A percentile compares a stretch with the other conserved stretches of the same genome.
phyloP scores from a whole-genome alignment of 1,140 invertebrate genomes.

The Nilaparvata lugens region DNA sequence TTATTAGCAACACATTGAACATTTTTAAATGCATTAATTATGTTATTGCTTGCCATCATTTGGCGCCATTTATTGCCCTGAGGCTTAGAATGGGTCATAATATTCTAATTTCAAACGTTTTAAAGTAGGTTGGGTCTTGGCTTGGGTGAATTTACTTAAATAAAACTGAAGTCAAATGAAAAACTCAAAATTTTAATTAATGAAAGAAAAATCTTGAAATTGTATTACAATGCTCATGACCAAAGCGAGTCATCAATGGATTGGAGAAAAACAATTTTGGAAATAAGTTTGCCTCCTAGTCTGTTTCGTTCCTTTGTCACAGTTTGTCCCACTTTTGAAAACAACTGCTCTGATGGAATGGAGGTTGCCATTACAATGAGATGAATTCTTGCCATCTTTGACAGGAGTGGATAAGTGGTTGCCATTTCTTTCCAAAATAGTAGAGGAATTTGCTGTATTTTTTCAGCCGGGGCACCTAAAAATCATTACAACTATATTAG shows the following conservation, averaged over 20 bases:
- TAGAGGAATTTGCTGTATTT: not conserved
- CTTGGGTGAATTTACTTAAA: not conserved
- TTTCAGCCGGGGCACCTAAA: not conserved
- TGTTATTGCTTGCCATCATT: too few relatives aligned
- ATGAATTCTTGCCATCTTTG: constrained; percentile 7
- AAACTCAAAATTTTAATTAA: not conserved
- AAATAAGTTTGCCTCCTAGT: not conserved
- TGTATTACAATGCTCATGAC: not conserved
- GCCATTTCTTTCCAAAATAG: constrained; percentile 1
- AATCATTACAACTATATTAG: too few relatives aligned
- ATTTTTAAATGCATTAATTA: too few relatives aligned
- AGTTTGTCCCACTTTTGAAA: constrained; percentile 13
- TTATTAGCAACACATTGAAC: too few relatives aligned
- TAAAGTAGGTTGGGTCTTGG: too few relatives aligned
- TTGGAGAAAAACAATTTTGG: not conserved
- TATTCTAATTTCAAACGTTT: too few relatives aligned
- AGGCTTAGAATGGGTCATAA: too few relatives aligned
- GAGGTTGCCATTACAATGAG: not conserved
- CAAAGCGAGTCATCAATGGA: constrained; percentile 1
- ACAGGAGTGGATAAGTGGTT: constrained; percentile 1
- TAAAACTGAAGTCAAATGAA: not conserved
- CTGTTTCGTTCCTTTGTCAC: not conserved
- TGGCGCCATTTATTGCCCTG: too few relatives aligned
- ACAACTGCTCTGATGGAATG: constrained; percentile 4
- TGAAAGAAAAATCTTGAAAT: too few relatives aligned